Percentiles rank a stretch among this genome's conserved stretches.
Conservation (phyloP, 35 echinoderm and acorn worm species). For the Amphiura filiformis region DNA sequence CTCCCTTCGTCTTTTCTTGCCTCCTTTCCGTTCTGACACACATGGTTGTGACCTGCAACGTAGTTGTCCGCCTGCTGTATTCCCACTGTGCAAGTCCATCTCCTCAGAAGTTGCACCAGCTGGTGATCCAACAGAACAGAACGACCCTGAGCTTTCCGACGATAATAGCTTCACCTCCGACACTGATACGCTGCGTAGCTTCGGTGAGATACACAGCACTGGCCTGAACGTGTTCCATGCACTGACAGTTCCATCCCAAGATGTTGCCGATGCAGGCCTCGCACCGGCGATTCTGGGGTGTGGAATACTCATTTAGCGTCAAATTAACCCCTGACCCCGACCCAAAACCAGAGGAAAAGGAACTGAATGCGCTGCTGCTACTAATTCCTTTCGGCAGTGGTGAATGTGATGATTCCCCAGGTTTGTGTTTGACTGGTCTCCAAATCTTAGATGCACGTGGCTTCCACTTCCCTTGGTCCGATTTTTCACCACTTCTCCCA, state of each 20-base stretch:
- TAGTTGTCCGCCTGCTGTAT: constrained; percentile 53
- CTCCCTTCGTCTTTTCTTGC: constrained; percentile 87
- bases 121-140: constrained; percentile 34
- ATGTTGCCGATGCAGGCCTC: constrained; percentile 78
- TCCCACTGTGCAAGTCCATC: constrained; percentile 46
- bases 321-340: constrained; percentile 22
- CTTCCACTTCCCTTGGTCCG: constrained; percentile 57
- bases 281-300: constrained; percentile 97
- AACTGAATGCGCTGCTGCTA: background rate
- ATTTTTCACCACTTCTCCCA: constrained; percentile 66
- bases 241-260: constrained; percentile 61
- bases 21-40: constrained; percentile 63
- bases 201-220: constrained; percentile 44
- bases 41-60: constrained; percentile 87
- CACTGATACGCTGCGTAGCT: constrained; percentile 35
- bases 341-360: background rate
- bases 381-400: constrained; percentile 31
- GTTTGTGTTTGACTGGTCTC: constrained; percentile 56
- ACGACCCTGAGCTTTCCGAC: constrained; percentile 87
- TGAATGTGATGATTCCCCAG: constrained; percentile 60
- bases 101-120: constrained; percentile 38
- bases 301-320: constrained; percentile 84
- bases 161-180: constrained; percentile 49
- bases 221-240: constrained; percentile 67
- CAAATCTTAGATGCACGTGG: constrained; percentile 86